phyloP scores from a whole-genome alignment of 2,113 vertebrate genomes.

The Amblyopsis rosae region DNA sequence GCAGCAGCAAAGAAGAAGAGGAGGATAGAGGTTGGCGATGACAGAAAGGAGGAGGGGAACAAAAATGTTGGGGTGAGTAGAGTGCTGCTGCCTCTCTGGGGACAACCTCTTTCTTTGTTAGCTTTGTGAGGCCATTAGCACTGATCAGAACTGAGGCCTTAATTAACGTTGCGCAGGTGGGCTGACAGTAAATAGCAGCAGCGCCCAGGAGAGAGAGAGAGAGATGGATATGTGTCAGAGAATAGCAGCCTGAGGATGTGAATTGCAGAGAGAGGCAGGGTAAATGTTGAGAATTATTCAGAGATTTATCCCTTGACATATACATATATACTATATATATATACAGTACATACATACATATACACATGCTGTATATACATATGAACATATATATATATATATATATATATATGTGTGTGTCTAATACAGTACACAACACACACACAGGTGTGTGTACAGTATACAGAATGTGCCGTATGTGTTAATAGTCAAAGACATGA shows the following conservation, averaged over 20 bases:
- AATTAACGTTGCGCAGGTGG: constrained; percentile 41
- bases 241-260: no score
- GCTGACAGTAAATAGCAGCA: constrained; percentile 25
- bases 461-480: no score
- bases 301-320: no score
- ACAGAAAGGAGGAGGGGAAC: neutral
- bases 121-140: constrained; percentile 28
- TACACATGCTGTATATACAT: no score
- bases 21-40: neutral
- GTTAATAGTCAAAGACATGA: constrained; percentile 11
- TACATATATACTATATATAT: no score
- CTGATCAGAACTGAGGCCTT: constrained; percentile 42
- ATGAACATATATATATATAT: no score
- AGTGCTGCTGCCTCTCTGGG: neutral
- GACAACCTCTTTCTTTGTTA: constrained; percentile 14
- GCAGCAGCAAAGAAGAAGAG: neutral
- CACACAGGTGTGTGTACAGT: constrained; percentile 2
- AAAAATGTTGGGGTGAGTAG: neutral
- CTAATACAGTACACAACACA: no score
- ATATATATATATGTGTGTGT: no score
- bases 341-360: no score
- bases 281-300: no score
- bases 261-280: no score
- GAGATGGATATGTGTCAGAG: neutral
- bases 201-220: constrained; percentile 21